Evolutionary conservation across 92 coral and sea anemone species (phyloP).

Genomic region (Zoanthus sociatus): DNA sequence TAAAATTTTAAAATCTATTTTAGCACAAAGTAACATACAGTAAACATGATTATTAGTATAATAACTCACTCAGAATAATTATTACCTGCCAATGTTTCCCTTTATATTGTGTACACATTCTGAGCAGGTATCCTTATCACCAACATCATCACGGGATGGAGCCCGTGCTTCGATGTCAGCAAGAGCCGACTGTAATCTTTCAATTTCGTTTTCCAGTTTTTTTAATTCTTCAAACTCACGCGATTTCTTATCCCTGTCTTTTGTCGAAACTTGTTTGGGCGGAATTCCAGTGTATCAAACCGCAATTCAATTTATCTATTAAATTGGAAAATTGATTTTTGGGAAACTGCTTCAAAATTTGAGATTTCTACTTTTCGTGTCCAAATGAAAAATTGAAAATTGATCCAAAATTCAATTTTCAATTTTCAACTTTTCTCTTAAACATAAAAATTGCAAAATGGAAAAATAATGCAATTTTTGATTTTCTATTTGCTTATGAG

Average conservation of each 20-base stretch:
- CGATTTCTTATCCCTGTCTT: constrained; percentile 10
- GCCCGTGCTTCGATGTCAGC: constrained; percentile 16
- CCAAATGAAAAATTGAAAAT: too few species aligned
- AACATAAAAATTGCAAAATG: too few species aligned
- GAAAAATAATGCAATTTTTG: too few species aligned
- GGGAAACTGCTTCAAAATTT: too few species aligned
- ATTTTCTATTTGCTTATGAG: too few species aligned
- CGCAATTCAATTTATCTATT: too few species aligned
- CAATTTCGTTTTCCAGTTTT: constrained; percentile 11
- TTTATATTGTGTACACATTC: constrained; percentile 57
- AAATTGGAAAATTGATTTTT: too few species aligned
- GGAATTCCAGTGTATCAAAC: constrained; percentile 8
- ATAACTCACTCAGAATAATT: too few species aligned
- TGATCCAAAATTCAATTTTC: too few species aligned
- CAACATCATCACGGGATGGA: constrained; percentile 37
- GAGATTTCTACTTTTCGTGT: too few species aligned
- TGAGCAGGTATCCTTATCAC: constrained; percentile 49
- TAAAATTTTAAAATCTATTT: too few species aligned
- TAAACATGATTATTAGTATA: neutral
- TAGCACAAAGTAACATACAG: neutral
- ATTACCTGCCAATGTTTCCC: constrained; percentile 56
- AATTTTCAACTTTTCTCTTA: too few species aligned
- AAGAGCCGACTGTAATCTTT: constrained; percentile 12
- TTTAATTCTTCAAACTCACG: neutral
- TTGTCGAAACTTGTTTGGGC: constrained; percentile 21